phyloP scores from a whole-genome alignment of 2,113 vertebrate species.

The Lasiurus borealis region DNA sequence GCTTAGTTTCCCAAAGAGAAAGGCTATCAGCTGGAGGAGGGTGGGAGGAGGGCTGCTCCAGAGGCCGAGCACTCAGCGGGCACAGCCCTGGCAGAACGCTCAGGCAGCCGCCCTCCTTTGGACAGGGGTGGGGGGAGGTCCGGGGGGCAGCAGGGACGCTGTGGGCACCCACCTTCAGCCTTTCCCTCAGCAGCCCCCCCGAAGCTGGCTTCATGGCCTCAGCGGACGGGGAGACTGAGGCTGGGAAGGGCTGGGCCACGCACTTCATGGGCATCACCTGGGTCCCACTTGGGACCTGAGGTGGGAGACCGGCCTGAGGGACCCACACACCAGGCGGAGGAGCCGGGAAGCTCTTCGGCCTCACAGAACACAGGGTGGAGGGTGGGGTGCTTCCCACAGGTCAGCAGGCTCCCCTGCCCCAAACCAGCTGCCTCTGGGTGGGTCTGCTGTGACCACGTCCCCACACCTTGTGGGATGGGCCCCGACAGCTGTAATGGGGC shows the following conservation, averaged over 20 bases:
- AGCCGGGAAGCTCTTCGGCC: background rate
- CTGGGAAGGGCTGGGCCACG: background rate
- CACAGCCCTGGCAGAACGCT: background rate
- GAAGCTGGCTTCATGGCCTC: background rate
- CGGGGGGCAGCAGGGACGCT: too few relatives aligned
- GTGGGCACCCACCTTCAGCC: background rate
- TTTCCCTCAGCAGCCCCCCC: background rate
- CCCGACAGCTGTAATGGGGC: background rate
- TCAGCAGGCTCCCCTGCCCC: background rate
- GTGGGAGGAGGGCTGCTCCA: background rate
- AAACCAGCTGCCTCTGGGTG: background rate
- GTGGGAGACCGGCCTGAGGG: background rate
- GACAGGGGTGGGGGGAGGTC: fast-evolving
- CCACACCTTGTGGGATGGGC: too few relatives aligned
- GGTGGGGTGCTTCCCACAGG: background rate
- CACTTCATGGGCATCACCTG: background rate
- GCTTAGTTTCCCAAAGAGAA: background rate
- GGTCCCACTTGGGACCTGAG: too few relatives aligned
- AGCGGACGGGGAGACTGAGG: background rate
- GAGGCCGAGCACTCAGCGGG: background rate
- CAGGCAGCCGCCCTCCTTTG: background rate
- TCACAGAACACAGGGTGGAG: background rate
- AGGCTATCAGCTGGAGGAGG: background rate
- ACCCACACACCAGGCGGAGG: background rate
- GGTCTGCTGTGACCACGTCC: too few relatives aligned